Percentiles rank a stretch among this genome's conserved stretches.
Conservation (phyloP, 2,888 invertebrate species). For the Odontocolon sp. region DNA sequence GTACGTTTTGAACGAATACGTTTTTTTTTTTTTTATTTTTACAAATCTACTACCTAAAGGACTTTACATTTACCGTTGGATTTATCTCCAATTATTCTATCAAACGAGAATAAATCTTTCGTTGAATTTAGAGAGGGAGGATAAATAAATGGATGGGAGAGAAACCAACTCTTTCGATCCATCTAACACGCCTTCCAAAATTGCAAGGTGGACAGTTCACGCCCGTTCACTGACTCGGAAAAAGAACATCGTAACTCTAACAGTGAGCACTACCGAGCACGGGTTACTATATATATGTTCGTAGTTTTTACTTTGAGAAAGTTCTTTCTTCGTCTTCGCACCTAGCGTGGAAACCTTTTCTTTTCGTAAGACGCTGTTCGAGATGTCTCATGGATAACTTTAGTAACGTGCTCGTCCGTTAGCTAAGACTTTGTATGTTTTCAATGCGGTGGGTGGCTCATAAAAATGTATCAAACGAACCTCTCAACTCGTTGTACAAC, state of each 20-base stretch:
- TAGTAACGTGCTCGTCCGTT: background rate
- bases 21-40: too few relatives aligned
- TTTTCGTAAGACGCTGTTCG: background rate
- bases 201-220: slow-evolving; percentile 8
- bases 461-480: background rate
- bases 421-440: background rate
- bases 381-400: slow-evolving; percentile 52
- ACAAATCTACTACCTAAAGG: too few relatives aligned
- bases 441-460: too few relatives aligned
- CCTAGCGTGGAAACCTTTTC: slow-evolving; percentile 40
- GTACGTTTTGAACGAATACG: too few relatives aligned
- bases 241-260: background rate
- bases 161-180: background rate
- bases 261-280: background rate
- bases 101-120: background rate
- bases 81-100: slow-evolving; percentile 1
- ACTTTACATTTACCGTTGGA: background rate
- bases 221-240: background rate
- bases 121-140: background rate
- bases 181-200: background rate
- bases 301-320: slow-evolving; percentile 43
- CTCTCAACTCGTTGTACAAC: too few relatives aligned
- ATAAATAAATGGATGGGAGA: background rate
- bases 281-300: background rate
- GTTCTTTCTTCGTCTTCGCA: slow-evolving; percentile 26